Base-by-base conservation (phyloP, 1,140 invertebrate species). In the Schlechtendalia chinensis region DNA sequence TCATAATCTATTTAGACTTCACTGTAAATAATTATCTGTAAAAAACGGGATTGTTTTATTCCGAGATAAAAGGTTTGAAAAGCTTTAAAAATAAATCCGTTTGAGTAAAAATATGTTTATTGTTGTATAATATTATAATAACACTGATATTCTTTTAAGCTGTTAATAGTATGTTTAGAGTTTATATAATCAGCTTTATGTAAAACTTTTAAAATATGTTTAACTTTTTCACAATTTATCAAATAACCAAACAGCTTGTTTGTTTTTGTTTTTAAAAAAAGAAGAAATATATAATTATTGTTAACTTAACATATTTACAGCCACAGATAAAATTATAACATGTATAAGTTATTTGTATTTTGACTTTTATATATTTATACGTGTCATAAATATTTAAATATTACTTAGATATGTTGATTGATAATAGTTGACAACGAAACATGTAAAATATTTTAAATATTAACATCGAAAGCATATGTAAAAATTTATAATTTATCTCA, bases 121-220 rank as follows among this genome's bases (percentile, higher is more conserved):
- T 27, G 29, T 19, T 29, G 29, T 29, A 32, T 32, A n/a, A 29
- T 16, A 67, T 12, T 67, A 39, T 24, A 47, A 24, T 22, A 45
- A 24, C 65, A 45, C n/a, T 45, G 39, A 67, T 22, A 67, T 67
- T 67, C 32, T 39, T 45, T 45, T 67, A 45, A 67, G 19, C 65
- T 11, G n/a, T 14, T 67, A 67, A 67, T 67, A 67, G 12, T 63
- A 2, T 24, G 14, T 61, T 27, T 39, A 39, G 32, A 39, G 32
- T 12, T 32, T 67, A 45, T 45, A 11, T 45, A 67, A 45, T 67
- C 65, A n/a, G 32, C 19, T 67, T 67, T 22, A 47, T 22, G 39
- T 2, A 14, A 47, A 47, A 67, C 39, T 67, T 67, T 67, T 5
- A n/a, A 67, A 67, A 67, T 10, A 22, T 45, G 14, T 45, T 22